Percentiles rank a stretch among this genome's conserved stretches.
Conservation (phyloP, 2,888 invertebrate species). For the Ornithoptera alexandrae region DNA sequence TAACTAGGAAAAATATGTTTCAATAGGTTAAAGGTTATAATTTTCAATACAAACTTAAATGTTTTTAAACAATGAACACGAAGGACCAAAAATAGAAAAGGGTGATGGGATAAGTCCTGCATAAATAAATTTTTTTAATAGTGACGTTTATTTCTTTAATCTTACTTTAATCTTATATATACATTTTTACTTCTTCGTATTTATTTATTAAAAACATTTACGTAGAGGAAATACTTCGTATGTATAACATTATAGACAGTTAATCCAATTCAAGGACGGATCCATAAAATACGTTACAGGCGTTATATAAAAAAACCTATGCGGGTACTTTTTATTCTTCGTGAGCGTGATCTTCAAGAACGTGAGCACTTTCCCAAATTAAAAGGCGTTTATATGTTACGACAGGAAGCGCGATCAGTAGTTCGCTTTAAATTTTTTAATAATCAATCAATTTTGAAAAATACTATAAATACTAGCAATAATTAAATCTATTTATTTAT, state of each 20-base stretch:
- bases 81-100: no score
- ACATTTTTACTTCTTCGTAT: not conserved
- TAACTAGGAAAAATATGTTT: no score
- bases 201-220: not conserved
- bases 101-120: no score
- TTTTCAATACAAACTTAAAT: no score
- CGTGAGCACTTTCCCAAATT: slow-evolving; percentile 6
- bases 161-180: no score
- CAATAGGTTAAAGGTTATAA: no score
- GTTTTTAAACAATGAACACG: no score
- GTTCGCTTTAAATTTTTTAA: not conserved
- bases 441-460: not conserved
- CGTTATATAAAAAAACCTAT: slow-evolving; percentile 2
- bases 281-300: not conserved
- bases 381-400: not conserved
- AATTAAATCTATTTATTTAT: not conserved
- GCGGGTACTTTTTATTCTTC: slow-evolving; percentile 6
- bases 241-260: not conserved
- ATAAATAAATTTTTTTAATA: no score
- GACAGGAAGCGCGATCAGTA: not conserved
- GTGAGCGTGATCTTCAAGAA: not conserved
- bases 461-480: not conserved
- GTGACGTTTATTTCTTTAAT: no score
- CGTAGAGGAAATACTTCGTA: not conserved
- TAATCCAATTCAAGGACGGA: not conserved